Evolutionary conservation across 2,888 invertebrate species (phyloP).

Genomic region (Mantis religiosa): DNA sequence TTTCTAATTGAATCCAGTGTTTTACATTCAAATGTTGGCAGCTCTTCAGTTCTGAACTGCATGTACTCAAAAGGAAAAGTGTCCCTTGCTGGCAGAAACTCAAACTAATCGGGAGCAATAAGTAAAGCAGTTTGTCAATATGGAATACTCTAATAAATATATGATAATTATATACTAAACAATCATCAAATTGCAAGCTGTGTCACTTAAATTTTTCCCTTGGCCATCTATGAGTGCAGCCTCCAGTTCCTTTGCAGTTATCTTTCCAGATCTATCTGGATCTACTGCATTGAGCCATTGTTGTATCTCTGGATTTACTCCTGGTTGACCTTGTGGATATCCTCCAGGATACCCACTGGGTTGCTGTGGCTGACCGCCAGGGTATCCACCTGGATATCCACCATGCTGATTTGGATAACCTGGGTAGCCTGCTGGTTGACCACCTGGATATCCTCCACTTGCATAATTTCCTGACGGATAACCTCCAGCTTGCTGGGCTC

Average conservation of each 20-base stretch:
- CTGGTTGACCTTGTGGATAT: constrained; percentile 31
- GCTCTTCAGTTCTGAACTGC: no score
- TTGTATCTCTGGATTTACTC: constrained; percentile 66
- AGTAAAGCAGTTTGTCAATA: constrained; percentile 23
- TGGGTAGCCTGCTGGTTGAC: constrained; percentile 28
- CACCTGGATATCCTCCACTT: constrained; percentile 25
- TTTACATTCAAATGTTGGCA: no score
- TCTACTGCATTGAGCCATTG: constrained; percentile 85
- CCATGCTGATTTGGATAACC: background rate
- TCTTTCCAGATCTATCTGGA: constrained; percentile 76
- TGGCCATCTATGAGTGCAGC: constrained; percentile 80
- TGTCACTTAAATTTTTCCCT: constrained; percentile 76
- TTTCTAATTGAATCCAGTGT: no score
- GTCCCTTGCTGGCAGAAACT: background rate
- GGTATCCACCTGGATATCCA: constrained; percentile 27
- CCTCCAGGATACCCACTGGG: constrained; percentile 29
- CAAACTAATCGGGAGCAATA: background rate
- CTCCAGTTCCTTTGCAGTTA: constrained; percentile 71
- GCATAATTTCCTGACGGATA: background rate
- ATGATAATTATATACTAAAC: constrained; percentile 53
- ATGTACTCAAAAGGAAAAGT: no score
- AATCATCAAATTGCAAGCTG: constrained; percentile 83
- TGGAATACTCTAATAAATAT: background rate
- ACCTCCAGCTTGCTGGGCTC: background rate
- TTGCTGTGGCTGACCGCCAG: background rate